phyloP scores from a whole-genome alignment of 2,888 invertebrate species.

The Petrolisthes cinctipes region DNA sequence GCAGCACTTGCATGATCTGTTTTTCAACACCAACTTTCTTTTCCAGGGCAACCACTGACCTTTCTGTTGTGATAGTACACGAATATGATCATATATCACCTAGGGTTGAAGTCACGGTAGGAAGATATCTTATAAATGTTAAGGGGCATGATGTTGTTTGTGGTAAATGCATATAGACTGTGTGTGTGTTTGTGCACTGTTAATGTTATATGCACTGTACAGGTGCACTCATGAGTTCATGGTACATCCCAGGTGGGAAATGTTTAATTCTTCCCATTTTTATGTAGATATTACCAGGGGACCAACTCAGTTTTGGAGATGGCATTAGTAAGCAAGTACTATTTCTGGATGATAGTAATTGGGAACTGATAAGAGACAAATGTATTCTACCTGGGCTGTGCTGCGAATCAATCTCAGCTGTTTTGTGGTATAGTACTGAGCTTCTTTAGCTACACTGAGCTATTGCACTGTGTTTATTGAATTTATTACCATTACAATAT shows the following conservation, averaged over 20 bases:
- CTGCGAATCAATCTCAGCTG: too few species aligned
- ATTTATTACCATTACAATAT: too few species aligned
- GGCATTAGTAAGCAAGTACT: too few species aligned
- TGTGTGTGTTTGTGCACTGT: slow-evolving; percentile 2
- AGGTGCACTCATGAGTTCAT: neutral
- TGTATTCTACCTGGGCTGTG: too few species aligned
- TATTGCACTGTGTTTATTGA: too few species aligned
- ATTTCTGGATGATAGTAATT: too few species aligned
- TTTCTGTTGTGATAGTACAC: slow-evolving; percentile 26
- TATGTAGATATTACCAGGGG: too few species aligned
- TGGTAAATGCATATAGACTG: neutral
- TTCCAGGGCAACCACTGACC: slow-evolving; percentile 49
- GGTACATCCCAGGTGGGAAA: neutral
- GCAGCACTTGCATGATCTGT: slow-evolving; percentile 12
- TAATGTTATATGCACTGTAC: neutral
- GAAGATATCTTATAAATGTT: slow-evolving; percentile 25
- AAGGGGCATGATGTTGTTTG: neutral
- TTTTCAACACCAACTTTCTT: slow-evolving; percentile 29
- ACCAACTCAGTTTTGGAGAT: too few species aligned
- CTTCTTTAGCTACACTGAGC: too few species aligned
- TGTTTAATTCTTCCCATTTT: neutral
- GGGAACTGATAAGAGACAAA: too few species aligned
- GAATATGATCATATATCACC: slow-evolving; percentile 34
- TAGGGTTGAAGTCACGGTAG: slow-evolving; percentile 52
- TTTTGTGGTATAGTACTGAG: too few species aligned